These are phyloP conservation scores for Melipona bicolor DNA, from an alignment of 2,888 invertebrate genomes.

Conservation along the genomic window DNA sequence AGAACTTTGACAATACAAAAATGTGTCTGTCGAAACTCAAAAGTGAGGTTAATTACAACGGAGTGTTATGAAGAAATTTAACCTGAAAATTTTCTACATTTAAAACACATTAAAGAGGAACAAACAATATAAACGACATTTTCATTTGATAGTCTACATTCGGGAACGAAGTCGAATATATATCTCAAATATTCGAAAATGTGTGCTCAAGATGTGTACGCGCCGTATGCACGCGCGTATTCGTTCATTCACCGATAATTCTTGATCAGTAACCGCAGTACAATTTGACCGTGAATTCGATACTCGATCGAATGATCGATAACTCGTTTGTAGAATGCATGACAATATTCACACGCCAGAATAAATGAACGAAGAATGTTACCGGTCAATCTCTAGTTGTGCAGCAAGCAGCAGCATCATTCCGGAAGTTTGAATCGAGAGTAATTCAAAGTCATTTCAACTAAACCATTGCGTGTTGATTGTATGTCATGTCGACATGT, in stretches of 20 bases:
- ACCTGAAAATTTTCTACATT: neutral
- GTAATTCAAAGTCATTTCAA: conserved; percentile 32
- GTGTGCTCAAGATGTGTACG: neutral
- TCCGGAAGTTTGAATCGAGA: conserved; percentile 45
- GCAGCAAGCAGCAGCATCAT: conserved; percentile 2
- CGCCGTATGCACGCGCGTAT: conserved; percentile 11
- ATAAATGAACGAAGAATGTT: conserved; percentile 10
- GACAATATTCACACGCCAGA: neutral
- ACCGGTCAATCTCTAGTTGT: conserved; percentile 1
- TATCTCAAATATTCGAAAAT: conserved; percentile 21
- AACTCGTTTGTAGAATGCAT: conserved; percentile 9
- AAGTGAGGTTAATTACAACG: neutral
- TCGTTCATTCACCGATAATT: conserved; percentile 57
- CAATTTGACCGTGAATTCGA: conserved; percentile 46
- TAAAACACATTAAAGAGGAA: neutral
- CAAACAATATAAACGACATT: neutral
- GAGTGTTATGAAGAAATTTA: neutral
- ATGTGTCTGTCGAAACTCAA: neutral
- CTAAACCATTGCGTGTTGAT: neutral
- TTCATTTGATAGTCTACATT: neutral
- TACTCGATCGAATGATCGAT: conserved; percentile 27
- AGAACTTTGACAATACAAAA: neutral
- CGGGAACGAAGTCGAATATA: neutral
- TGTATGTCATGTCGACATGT: neutral
- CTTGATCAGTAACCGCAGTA: neutral